Evolutionary conservation across 2,888 invertebrate species (phyloP).

Genomic region (Scrobipalpa atriplicella): DNA sequence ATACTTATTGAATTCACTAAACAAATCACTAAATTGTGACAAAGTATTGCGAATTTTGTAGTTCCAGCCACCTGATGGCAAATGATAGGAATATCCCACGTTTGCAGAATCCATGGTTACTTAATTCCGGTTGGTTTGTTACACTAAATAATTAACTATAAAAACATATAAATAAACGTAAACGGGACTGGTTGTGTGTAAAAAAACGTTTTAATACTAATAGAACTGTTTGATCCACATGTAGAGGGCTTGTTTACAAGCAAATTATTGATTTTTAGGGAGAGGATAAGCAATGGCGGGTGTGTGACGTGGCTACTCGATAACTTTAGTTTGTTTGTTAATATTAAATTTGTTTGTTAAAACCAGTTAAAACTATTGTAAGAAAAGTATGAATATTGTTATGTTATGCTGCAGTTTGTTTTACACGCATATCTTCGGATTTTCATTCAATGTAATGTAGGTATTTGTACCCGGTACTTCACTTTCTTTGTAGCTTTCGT

Average conservation of each 20-base stretch:
- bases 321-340: too few relatives aligned
- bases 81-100: conserved; percentile 92
- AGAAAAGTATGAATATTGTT: not conserved
- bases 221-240: conserved; percentile 60
- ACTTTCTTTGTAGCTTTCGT: too few relatives aligned
- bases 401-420: not conserved
- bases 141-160: conserved; percentile 34
- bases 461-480: too few relatives aligned
- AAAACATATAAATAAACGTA: conserved; percentile 41
- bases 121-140: conserved; percentile 38
- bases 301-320: conserved; percentile 8
- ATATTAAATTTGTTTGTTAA: not conserved
- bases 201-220: conserved; percentile 50
- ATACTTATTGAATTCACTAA: conserved; percentile 97
- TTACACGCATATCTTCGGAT: not conserved
- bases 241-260: conserved; percentile 76
- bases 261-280: conserved; percentile 71
- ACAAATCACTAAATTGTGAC: conserved; percentile 95
- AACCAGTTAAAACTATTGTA: not conserved
- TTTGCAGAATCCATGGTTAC: conserved; percentile 81
- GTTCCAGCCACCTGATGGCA: conserved; percentile 90
- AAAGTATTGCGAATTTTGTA: conserved; percentile 90
- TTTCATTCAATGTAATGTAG: too few relatives aligned
- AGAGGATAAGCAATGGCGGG: conserved; percentile 30
- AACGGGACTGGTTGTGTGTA: conserved; percentile 53